Conservation (phyloP, 2,797 vertebrate genomes). For the Scleropages formosus region DNA sequence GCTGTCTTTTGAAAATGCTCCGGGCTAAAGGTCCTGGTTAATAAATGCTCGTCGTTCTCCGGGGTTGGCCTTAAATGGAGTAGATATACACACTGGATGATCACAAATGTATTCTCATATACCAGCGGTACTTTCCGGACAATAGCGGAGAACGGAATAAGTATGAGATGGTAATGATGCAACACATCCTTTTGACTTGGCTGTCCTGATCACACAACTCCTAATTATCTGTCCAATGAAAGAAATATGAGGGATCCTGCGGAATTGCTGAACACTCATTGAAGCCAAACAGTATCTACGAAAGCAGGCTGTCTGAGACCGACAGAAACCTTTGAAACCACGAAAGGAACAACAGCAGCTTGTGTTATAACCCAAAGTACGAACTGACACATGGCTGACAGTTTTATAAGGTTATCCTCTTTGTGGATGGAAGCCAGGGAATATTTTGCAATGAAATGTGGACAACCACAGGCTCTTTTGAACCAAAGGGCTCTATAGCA, state of each 20-base stretch:
- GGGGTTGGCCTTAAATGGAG: constrained; percentile 41
- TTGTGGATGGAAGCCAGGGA: too few species aligned
- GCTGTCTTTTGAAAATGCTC: constrained; percentile 55
- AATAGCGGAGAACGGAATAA: neutral
- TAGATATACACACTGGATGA: constrained; percentile 9
- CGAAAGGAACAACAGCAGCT: too few species aligned
- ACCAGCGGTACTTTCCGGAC: constrained; percentile 21
- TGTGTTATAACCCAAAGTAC: too few species aligned
- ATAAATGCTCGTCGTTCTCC: constrained; percentile 68
- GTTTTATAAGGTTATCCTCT: too few species aligned
- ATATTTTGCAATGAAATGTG: too few species aligned
- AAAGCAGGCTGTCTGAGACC: too few species aligned
- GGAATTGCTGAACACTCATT: too few species aligned
- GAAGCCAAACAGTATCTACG: too few species aligned
- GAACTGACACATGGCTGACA: too few species aligned
- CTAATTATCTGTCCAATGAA: constrained; percentile 23
- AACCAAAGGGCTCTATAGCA: too few species aligned
- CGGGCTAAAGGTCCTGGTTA: constrained; percentile 69
- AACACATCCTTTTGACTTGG: neutral
- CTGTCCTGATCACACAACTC: constrained; percentile 28
- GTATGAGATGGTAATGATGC: neutral
- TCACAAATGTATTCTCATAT: neutral
- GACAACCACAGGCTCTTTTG: too few species aligned
- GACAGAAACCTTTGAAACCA: too few species aligned
- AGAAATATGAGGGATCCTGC: neutral